Percentiles rank a stretch among this genome's conserved stretches.
These are phyloP conservation scores for Vimba vimba DNA, from an alignment of 2,113 vertebrate species.

Conservation along the genomic window DNA sequence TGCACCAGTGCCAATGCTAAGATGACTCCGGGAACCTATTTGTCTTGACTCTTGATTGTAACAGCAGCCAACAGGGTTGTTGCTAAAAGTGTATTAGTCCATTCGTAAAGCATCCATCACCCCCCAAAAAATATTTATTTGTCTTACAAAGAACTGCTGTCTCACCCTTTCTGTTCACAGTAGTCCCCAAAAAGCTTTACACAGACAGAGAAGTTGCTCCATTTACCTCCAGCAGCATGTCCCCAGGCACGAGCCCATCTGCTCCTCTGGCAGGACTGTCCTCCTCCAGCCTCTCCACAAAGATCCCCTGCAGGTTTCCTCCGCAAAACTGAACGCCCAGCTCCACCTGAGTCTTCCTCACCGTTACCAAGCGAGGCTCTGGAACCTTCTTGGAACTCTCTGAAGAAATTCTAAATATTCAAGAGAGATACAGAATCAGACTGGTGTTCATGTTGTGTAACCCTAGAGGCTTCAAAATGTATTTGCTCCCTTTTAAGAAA, in stretches of 20 bases:
- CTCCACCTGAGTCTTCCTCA: conserved; percentile 88
- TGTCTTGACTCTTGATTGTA: background rate
- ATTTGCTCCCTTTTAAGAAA: background rate
- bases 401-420: conserved; percentile 70
- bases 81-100: background rate
- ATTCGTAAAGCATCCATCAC: background rate
- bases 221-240: conserved; percentile 92
- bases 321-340: conserved; percentile 93
- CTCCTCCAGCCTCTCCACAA: conserved; percentile 92
- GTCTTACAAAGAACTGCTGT: background rate
- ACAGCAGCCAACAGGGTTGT: background rate
- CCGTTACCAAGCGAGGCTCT: conserved; percentile 83
- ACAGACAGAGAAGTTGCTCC: background rate
- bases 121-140: background rate
- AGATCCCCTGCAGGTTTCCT: conserved; percentile 91
- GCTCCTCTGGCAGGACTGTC: conserved; percentile 87
- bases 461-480: background rate
- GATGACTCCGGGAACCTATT: background rate
- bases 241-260: conserved; percentile 86
- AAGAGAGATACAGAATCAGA: background rate
- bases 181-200: background rate
- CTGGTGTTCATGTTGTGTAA: background rate
- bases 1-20: background rate
- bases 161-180: background rate
- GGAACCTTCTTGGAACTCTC: conserved; percentile 79